Conservation (phyloP, 1,140 invertebrate genomes). For the Drosophila takahashii region DNA sequence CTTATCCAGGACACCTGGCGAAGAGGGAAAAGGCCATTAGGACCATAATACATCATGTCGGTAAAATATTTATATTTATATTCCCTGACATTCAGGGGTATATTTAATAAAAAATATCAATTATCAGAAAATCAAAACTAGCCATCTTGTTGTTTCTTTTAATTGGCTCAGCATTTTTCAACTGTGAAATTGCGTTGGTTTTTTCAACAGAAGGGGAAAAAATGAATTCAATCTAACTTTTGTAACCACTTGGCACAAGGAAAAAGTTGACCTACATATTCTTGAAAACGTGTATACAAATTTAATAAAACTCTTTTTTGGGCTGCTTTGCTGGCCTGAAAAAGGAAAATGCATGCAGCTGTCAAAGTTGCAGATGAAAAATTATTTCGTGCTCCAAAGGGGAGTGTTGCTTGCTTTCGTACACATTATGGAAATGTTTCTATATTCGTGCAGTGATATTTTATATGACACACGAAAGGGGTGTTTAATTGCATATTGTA, state of each 20-base stretch:
- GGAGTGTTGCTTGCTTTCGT: not conserved
- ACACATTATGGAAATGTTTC: constrained; percentile 1
- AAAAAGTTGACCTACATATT: constrained; percentile 20
- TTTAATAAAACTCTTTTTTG: constrained; percentile 17
- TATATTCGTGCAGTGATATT: constrained; percentile 11
- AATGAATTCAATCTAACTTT: constrained; percentile 9
- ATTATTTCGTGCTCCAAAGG: constrained; percentile 16
- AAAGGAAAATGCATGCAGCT: constrained; percentile 13
- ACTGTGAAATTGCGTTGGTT: not conserved
- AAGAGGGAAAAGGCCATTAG: not conserved
- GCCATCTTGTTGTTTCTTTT: not conserved
- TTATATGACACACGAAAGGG: not conserved
- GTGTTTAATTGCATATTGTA: constrained; percentile 8
- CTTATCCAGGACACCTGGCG: constrained; percentile 91
- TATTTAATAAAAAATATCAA: not conserved
- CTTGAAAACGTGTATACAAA: constrained; percentile 7
- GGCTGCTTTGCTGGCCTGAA: constrained; percentile 4
- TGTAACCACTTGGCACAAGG: not conserved
- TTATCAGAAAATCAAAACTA: not conserved
- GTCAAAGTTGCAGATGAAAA: constrained; percentile 25
- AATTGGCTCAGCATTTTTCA: not conserved
- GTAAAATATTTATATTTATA: not conserved
- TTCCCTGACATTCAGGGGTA: too few species aligned
- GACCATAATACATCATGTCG: not conserved
- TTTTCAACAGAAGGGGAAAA: not conserved